phyloP scores from a whole-genome alignment of 2,113 vertebrate genomes.

The Lipophrys pholis region DNA sequence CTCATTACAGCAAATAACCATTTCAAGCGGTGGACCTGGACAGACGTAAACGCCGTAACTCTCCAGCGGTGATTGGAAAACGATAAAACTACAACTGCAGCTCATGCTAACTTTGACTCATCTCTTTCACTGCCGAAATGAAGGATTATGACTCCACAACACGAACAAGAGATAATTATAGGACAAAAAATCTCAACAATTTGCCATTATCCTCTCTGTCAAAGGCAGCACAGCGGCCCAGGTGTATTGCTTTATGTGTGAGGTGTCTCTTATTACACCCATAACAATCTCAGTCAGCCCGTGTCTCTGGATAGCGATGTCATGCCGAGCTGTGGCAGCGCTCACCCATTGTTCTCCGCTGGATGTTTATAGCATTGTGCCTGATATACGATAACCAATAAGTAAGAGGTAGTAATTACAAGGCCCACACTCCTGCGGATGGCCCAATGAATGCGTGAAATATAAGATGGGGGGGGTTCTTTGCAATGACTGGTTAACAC shows the following conservation, averaged over 20 bases:
- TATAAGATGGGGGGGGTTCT: constrained; percentile 72
- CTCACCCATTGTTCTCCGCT: constrained; percentile 74
- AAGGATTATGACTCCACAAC: constrained; percentile 46
- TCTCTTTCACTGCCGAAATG: not conserved
- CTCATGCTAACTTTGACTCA: not conserved
- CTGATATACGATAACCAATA: constrained; percentile 81
- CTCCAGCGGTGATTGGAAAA: constrained; percentile 44
- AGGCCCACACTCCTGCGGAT: constrained; percentile 68
- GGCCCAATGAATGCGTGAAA: constrained; percentile 77
- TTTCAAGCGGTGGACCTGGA: constrained; percentile 51
- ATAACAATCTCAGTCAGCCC: constrained; percentile 76
- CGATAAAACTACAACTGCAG: constrained; percentile 34
- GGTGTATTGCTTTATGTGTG: constrained; percentile 72
- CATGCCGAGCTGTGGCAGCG: constrained; percentile 66
- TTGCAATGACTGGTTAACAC: constrained; percentile 67
- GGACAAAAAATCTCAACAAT: constrained; percentile 65
- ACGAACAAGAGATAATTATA: constrained; percentile 71
- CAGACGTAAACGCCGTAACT: constrained; percentile 29
- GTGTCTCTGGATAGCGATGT: constrained; percentile 67
- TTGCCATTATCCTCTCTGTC: constrained; percentile 69
- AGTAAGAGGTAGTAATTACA: constrained; percentile 80
- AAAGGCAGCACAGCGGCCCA: constrained; percentile 61
- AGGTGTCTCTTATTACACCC: constrained; percentile 78
- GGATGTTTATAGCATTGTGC: constrained; percentile 77
- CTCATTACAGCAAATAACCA: constrained; percentile 61